These are phyloP conservation scores for Aporrectodea caliginosa DNA, from an alignment of 1,140 invertebrate species.

Conservation along the genomic window DNA sequence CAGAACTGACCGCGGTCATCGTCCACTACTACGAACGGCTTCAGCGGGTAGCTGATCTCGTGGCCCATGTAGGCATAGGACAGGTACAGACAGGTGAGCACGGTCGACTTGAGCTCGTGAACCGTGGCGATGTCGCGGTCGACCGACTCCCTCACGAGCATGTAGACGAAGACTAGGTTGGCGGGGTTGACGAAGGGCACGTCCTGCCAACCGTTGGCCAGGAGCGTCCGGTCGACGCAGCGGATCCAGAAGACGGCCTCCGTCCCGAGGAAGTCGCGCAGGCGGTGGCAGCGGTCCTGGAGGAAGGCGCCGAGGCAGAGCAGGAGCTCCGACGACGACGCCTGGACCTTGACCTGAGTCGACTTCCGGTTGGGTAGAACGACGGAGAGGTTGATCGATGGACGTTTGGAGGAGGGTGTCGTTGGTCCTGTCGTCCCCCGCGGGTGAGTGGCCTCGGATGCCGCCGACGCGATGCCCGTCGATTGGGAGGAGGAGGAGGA, in stretches of 20 bases:
- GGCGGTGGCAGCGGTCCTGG: slow-evolving; percentile 10
- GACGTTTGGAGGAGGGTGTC: not conserved
- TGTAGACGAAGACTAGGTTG: slow-evolving; percentile 98
- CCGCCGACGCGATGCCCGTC: no score
- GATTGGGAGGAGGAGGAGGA: no score
- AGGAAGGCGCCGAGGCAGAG: slow-evolving; percentile 17
- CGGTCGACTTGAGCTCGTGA: slow-evolving; percentile 78
- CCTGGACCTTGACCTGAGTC: slow-evolving; percentile 8
- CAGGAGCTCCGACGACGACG: slow-evolving; percentile 15
- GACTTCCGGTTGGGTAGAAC: not conserved
- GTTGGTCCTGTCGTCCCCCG: not conserved
- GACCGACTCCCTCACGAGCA: slow-evolving; percentile 79
- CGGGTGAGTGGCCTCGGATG: not conserved
- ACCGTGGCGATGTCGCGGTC: slow-evolving; percentile 54
- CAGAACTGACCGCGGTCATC: slow-evolving; percentile 15
- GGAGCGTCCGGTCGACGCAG: slow-evolving; percentile 16
- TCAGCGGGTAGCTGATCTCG: slow-evolving; percentile 91
- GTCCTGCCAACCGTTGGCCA: slow-evolving; percentile 85
- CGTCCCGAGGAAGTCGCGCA: slow-evolving; percentile 8
- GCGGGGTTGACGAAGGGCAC: slow-evolving; percentile 99
- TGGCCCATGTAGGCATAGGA: slow-evolving; percentile 92
- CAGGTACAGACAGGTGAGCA: slow-evolving; percentile 94
- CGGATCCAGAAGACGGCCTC: slow-evolving; percentile 19
- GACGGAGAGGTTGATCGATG: not conserved
- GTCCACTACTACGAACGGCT: slow-evolving; percentile 6